Evolutionary conservation across 2,113 vertebrate species (phyloP).

Genomic region (Poeciliopsis occidentalis): DNA sequence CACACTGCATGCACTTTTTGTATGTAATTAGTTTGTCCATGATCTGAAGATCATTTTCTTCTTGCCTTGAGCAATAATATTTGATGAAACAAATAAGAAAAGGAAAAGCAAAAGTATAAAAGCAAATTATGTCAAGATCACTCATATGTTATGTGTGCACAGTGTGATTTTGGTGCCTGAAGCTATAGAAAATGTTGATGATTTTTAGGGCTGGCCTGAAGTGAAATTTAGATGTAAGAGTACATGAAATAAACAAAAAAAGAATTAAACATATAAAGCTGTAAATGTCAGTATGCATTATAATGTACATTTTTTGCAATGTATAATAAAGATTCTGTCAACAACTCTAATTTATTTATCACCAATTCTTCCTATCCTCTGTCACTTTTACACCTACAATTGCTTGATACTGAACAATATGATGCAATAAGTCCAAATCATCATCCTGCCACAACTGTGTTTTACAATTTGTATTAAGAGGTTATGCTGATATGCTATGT

Average conservation of each 20-base stretch:
- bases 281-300: conserved; percentile 52
- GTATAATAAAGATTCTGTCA: conserved; percentile 54
- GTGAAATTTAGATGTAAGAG: conserved; percentile 37
- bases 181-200: conserved; percentile 14
- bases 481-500: too few species aligned
- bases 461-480: too few species aligned
- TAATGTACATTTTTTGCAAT: conserved; percentile 19
- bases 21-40: conserved; percentile 10
- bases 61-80: background rate
- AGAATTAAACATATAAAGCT: conserved; percentile 1
- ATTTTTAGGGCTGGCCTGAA: conserved; percentile 17
- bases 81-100: conserved; percentile 5
- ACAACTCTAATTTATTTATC: background rate
- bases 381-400: background rate
- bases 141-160: background rate
- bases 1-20: conserved; percentile 39
- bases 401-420: too few species aligned
- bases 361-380: background rate
- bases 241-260: conserved; percentile 2
- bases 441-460: too few species aligned
- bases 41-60: conserved; percentile 6
- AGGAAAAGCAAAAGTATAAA: background rate
- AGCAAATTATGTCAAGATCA: conserved; percentile 11
- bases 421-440: too few species aligned
- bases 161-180: conserved; percentile 9